phyloP scores from a whole-genome alignment of 2,113 vertebrate species.

The Panurus biarmicus region DNA sequence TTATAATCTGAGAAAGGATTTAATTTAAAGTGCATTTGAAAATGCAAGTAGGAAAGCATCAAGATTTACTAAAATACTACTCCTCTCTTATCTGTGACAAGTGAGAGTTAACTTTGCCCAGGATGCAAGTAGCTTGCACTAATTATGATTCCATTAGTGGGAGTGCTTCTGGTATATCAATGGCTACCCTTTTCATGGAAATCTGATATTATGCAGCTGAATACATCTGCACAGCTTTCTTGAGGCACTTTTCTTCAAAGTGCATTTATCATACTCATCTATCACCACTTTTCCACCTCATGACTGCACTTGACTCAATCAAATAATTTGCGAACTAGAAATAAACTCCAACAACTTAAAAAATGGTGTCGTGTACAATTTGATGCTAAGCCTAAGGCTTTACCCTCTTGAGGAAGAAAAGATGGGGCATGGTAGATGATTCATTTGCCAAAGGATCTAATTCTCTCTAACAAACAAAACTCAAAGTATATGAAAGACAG shows the following conservation, averaged over 20 bases:
- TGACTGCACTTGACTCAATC: constrained; percentile 17
- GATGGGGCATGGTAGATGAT: background rate
- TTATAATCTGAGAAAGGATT: background rate
- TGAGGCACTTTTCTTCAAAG: constrained; percentile 27
- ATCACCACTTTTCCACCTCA: constrained; percentile 21
- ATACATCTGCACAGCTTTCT: constrained; percentile 23
- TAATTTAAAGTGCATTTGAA: constrained; percentile 7
- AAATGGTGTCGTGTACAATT: background rate
- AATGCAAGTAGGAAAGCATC: background rate
- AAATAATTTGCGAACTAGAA: constrained; percentile 32
- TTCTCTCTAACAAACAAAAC: background rate
- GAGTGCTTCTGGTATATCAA: background rate
- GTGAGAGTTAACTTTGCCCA: background rate
- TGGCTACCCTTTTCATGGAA: background rate
- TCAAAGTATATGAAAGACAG: background rate
- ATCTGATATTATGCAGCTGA: background rate
- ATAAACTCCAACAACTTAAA: background rate
- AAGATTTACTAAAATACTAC: background rate
- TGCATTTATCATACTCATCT: constrained; percentile 15
- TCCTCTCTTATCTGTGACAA: background rate
- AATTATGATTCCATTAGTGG: background rate
- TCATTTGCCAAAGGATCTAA: background rate
- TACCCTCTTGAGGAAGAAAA: background rate
- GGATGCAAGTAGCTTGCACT: background rate
- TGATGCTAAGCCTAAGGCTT: background rate